These are phyloP conservation scores for Enteromius paludinosus DNA, from an alignment of 2,797 vertebrate species.

Conservation along the genomic window DNA sequence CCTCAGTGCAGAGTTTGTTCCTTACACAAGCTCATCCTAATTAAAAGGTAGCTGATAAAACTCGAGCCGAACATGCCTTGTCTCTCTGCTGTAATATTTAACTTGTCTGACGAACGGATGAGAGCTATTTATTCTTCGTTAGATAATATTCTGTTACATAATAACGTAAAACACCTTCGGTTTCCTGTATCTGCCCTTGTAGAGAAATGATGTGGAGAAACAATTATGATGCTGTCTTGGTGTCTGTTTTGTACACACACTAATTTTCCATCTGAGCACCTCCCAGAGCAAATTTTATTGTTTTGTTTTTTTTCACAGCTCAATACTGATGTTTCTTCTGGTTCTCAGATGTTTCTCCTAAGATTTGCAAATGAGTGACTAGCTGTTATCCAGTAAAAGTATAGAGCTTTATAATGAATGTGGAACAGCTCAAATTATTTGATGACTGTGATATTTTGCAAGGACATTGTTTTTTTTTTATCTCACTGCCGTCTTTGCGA, in stretches of 20 bases:
- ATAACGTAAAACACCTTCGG: conserved; percentile 55
- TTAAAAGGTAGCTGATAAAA: conserved; percentile 72
- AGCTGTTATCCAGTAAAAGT: too few relatives aligned
- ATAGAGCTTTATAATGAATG: not conserved
- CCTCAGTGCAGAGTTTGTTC: conserved; percentile 76
- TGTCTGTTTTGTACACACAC: not conserved
- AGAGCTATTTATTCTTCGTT: conserved; percentile 21
- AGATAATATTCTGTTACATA: conserved; percentile 53
- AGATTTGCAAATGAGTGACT: not conserved
- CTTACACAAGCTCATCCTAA: conserved; percentile 71
- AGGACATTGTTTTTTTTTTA: too few relatives aligned
- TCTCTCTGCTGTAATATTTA: conserved; percentile 34
- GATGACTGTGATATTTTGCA: not conserved
- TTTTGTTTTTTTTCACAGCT: not conserved
- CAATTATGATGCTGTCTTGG: not conserved
- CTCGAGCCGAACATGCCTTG: conserved; percentile 62
- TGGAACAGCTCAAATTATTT: not conserved
- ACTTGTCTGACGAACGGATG: conserved; percentile 54
- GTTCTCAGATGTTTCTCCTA: conserved; percentile 7
- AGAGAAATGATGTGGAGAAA: not conserved
- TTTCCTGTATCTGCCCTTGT: not conserved
- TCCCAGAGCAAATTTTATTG: not conserved
- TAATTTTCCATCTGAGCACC: not conserved
- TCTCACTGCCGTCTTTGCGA: not conserved
- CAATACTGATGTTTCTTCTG: not conserved